phyloP scores from a whole-genome alignment of 2,888 invertebrate genomes.

The Dioctria rufipes region DNA sequence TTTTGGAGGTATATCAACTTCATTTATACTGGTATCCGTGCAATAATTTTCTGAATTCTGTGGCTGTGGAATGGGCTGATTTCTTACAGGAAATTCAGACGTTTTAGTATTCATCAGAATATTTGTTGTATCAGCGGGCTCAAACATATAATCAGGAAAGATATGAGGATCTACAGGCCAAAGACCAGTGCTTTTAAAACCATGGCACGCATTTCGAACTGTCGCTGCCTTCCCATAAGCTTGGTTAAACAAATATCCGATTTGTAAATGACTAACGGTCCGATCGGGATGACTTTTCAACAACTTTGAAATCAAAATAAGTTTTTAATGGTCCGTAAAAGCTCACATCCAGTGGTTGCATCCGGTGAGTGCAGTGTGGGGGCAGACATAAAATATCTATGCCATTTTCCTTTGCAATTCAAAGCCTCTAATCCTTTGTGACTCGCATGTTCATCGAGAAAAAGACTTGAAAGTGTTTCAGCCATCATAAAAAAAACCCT shows the following conservation, averaged over 20 bases:
- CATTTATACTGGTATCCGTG: too few species aligned
- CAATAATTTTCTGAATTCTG: not conserved
- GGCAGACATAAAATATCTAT: too few species aligned
- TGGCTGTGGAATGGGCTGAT: not conserved
- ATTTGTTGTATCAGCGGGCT: constrained; percentile 13
- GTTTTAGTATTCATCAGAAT: too few species aligned
- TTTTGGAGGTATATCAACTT: too few species aligned
- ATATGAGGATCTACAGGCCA: constrained; percentile 54
- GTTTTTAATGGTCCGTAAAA: not conserved
- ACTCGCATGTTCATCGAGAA: constrained; percentile 64
- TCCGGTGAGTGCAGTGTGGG: constrained; percentile 51
- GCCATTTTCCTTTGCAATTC: too few species aligned
- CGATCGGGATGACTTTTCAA: constrained; percentile 42
- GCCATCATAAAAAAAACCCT: not conserved
- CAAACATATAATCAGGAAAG: constrained; percentile 40
- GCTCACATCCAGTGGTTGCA: constrained; percentile 3
- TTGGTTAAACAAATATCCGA: constrained; percentile 7
- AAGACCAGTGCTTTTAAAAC: constrained; percentile 47
- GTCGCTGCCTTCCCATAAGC: constrained; percentile 20
- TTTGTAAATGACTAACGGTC: constrained; percentile 47
- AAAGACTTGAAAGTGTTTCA: constrained; percentile 54
- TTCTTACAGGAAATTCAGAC: not conserved
- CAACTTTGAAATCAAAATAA: constrained; percentile 46
- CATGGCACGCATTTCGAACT: constrained; percentile 43
- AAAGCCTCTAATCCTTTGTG: too few species aligned